Conservation (phyloP, 2,113 vertebrate species). For the Syngnathus floridae region DNA sequence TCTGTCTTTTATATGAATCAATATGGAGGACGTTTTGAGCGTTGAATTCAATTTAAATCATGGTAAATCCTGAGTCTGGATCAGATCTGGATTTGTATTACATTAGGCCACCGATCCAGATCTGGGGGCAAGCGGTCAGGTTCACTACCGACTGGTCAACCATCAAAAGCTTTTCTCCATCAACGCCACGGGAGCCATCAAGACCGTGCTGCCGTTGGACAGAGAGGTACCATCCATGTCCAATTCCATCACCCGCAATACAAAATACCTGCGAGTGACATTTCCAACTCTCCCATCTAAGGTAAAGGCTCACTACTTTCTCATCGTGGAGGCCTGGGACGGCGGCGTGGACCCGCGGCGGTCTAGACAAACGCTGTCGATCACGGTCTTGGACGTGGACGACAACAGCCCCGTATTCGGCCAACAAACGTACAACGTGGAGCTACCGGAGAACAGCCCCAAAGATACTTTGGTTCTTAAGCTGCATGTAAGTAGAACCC, state of each 20-base stretch:
- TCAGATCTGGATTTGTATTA: no score
- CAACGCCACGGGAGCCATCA: constrained; percentile 84
- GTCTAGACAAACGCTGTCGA: constrained; percentile 72
- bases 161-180: constrained; percentile 85
- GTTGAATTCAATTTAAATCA: no score
- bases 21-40: no score
- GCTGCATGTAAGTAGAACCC: constrained; percentile 69
- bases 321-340: constrained; percentile 84
- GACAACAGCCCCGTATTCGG: constrained; percentile 92
- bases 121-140: constrained; percentile 82
- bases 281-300: constrained; percentile 4
- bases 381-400: constrained; percentile 88
- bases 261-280: neutral
- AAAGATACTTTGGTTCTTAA: constrained; percentile 76
- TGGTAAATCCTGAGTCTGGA: no score
- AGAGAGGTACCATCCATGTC: constrained; percentile 69
- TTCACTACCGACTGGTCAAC: constrained; percentile 83
- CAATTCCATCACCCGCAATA: neutral
- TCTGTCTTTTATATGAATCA: no score
- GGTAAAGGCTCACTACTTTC: constrained; percentile 76
- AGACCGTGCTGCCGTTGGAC: constrained; percentile 79
- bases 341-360: constrained; percentile 79
- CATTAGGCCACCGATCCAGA: constrained; percentile 83
- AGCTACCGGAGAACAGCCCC: constrained; percentile 84
- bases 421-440: constrained; percentile 76